These are phyloP conservation scores for Caenorhabditis sp. DNA, from an alignment of 2,888 invertebrate genomes.

Conservation along the genomic window DNA sequence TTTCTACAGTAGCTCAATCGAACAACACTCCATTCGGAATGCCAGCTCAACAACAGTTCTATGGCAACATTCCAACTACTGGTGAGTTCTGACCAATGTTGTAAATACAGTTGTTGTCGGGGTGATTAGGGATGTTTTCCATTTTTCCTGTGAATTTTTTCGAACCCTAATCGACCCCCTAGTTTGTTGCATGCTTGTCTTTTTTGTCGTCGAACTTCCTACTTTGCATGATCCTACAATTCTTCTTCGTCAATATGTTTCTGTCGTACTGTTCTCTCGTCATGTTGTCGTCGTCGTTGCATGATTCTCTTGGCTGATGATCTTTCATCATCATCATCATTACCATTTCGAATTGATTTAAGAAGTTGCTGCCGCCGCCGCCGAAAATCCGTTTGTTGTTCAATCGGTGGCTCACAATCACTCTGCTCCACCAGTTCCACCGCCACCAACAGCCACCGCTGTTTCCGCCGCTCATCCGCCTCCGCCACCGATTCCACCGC, in stretches of 20 bases:
- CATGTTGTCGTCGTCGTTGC: no score
- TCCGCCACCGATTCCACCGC: slow-evolving; percentile 5
- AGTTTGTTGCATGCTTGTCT: background rate
- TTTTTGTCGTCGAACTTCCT: no score
- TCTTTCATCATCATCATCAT: background rate
- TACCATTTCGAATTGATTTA: slow-evolving; percentile 4
- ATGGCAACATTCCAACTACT: slow-evolving; percentile 3
- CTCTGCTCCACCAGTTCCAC: slow-evolving; percentile 38
- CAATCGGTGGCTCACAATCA: slow-evolving; percentile 8
- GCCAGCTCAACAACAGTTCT: slow-evolving; percentile 8
- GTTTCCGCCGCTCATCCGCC: slow-evolving; percentile 17
- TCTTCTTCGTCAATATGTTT: no score
- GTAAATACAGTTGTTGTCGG: background rate
- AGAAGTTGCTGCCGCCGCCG: no score
- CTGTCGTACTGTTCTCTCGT: no score
- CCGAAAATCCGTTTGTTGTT: slow-evolving; percentile 49
- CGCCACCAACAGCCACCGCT: slow-evolving; percentile 30
- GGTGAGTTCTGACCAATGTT: slow-evolving; percentile 9
- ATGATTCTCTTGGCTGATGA: no score
- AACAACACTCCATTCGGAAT: slow-evolving; percentile 12
- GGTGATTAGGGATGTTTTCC: no score
- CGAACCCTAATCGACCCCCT: no score
- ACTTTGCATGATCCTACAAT: no score
- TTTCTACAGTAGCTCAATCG: background rate
- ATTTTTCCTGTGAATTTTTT: no score